Conservation (phyloP, 2,888 invertebrate genomes). For the Rutpela maculata region DNA sequence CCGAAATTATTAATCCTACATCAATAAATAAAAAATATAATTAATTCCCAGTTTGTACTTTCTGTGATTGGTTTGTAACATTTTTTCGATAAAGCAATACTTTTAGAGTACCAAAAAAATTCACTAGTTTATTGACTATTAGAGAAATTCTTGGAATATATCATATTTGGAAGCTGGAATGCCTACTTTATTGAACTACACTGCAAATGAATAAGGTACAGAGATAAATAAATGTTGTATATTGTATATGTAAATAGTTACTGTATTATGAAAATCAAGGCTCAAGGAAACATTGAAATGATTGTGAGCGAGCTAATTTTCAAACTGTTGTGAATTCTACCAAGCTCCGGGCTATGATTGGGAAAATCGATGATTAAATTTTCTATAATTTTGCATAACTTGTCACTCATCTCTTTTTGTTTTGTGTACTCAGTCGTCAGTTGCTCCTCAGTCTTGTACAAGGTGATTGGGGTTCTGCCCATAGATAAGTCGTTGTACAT, state of each 20-base stretch:
- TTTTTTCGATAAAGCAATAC: no score
- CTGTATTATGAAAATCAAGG: no score
- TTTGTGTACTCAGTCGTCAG: conserved; percentile 78
- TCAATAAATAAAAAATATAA: no score
- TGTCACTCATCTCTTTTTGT: conserved; percentile 77
- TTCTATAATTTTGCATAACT: conserved; percentile 78
- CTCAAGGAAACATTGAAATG: conserved; percentile 38
- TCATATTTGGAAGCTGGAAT: no score
- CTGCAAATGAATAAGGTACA: not conserved
- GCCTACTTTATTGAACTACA: no score
- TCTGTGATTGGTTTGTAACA: no score
- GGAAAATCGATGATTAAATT: conserved; percentile 80
- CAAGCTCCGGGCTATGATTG: conserved; percentile 73
- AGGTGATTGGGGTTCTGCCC: conserved; percentile 64
- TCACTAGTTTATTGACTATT: no score
- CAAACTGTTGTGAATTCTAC: conserved; percentile 75
- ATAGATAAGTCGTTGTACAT: conserved; percentile 77
- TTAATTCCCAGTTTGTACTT: no score
- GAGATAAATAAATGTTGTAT: not conserved
- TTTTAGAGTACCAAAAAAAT: no score
- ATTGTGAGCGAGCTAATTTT: conserved; percentile 61
- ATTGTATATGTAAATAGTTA: no score
- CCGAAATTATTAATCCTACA: no score
- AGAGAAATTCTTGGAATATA: no score
- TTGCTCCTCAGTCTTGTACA: conserved; percentile 71